phyloP scores from a whole-genome alignment of 2,888 invertebrate genomes.

The Raillietiella orientalis region DNA sequence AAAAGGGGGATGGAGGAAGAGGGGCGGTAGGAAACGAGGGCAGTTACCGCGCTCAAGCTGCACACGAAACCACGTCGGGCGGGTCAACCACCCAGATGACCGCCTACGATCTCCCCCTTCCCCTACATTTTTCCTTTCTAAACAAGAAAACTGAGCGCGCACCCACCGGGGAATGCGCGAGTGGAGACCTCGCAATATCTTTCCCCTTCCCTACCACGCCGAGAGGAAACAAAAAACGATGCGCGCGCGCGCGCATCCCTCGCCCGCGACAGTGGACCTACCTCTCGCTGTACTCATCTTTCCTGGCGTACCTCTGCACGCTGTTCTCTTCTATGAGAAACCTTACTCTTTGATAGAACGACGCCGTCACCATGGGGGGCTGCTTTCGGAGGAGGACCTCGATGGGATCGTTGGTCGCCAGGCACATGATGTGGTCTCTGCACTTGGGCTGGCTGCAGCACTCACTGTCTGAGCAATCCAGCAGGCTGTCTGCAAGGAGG shows the following conservation, averaged over 20 bases:
- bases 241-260: neutral
- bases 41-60: no score
- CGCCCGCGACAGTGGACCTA: constrained; percentile 17
- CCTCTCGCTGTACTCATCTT: constrained; percentile 92
- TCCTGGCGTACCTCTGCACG: constrained; percentile 82
- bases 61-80: no score
- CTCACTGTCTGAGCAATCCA: constrained; percentile 94
- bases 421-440: constrained; percentile 59
- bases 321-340: constrained; percentile 95
- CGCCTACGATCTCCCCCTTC: no score
- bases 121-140: no score
- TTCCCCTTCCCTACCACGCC: neutral
- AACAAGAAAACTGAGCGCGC: no score
- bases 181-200: no score
- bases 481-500: constrained; percentile 43
- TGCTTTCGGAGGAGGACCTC: constrained; percentile 82
- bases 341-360: constrained; percentile 92
- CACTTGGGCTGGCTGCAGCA: constrained; percentile 62
- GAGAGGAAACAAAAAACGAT: neutral
- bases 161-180: no score
- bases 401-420: constrained; percentile 75
- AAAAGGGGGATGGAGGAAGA: no score
- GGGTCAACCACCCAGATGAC: no score
- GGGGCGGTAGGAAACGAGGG: no score
- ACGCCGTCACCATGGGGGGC: constrained; percentile 81